A percentile compares a stretch with the other conserved stretches of the same genome.
Evolutionary conservation across 2,113 vertebrate genomes (phyloP).

Genomic region (Heloderma charlesbogerti): DNA sequence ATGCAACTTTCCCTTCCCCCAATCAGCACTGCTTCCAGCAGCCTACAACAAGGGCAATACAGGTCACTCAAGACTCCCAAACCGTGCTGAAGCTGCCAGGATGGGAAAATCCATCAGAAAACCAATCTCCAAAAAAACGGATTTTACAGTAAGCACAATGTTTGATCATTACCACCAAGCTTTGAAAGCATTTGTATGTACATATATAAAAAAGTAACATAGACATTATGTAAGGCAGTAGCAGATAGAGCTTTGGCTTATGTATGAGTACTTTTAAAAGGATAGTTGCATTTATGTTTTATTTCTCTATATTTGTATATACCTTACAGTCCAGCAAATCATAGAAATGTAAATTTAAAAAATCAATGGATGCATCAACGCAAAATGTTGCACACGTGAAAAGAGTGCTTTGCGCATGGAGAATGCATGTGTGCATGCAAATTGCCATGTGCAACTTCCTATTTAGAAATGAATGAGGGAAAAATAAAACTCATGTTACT

Average conservation of each 20-base stretch:
- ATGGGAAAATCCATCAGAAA: too few species aligned
- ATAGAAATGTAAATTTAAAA: slow-evolving; percentile 13
- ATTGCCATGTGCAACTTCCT: background rate
- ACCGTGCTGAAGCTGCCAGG: too few species aligned
- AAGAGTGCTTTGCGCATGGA: background rate
- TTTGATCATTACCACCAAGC: too few species aligned
- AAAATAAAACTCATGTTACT: background rate
- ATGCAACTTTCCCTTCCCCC: too few species aligned
- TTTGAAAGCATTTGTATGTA: background rate
- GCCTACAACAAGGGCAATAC: too few species aligned
- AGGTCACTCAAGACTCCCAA: too few species aligned
- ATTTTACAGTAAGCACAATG: too few species aligned
- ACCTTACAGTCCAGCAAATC: background rate
- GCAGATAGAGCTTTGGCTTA: background rate
- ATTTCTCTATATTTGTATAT: background rate
- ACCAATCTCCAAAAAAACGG: too few species aligned
- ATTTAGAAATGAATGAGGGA: background rate
- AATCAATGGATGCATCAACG: background rate
- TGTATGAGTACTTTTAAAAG: background rate
- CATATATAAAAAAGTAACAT: background rate
- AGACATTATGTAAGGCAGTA: background rate
- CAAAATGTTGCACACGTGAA: background rate
- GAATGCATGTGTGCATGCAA: background rate
- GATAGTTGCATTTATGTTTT: background rate
- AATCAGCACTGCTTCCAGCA: too few species aligned